Conservation (phyloP, 1,140 invertebrate genomes). For the Lanistes nyassanus region DNA sequence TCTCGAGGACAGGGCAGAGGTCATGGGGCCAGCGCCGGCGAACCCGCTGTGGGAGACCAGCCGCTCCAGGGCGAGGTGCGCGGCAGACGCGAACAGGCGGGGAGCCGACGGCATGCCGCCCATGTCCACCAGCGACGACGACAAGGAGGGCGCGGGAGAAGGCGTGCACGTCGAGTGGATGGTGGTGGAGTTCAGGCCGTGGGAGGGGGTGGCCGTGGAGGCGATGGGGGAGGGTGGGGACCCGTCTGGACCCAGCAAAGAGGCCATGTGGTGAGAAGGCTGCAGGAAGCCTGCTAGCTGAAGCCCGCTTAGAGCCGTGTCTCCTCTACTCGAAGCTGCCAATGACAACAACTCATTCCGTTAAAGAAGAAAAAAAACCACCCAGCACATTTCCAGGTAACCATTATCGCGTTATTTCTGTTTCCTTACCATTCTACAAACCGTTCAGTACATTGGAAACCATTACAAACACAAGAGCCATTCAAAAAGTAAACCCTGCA, state of each 20-base stretch:
- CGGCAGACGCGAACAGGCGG: slow-evolving; percentile 12
- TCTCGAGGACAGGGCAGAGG: background rate
- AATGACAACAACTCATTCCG: background rate
- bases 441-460: too few species aligned
- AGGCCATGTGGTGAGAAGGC: slow-evolving; percentile 4
- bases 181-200: too few species aligned
- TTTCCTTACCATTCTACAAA: too few species aligned
- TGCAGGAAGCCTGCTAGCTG: slow-evolving; percentile 15
- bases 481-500: background rate
- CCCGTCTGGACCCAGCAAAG: background rate
- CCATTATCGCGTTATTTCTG: too few species aligned
- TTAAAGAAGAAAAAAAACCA: background rate
- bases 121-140: background rate
- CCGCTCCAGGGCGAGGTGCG: slow-evolving; percentile 1
- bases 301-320: slow-evolving; percentile 1
- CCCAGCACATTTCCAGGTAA: too few species aligned
- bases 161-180: background rate
- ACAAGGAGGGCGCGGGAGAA: background rate
- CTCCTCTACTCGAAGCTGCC: background rate
- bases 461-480: too few species aligned
- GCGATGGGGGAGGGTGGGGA: background rate
- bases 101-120: background rate
- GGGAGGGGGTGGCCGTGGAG: background rate
- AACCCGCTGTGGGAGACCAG: background rate
- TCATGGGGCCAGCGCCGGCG: background rate